Percentiles rank a stretch among this genome's conserved stretches.
Evolutionary conservation across 2,888 invertebrate species (phyloP).

Genomic region (Drosophila prolongata): DNA sequence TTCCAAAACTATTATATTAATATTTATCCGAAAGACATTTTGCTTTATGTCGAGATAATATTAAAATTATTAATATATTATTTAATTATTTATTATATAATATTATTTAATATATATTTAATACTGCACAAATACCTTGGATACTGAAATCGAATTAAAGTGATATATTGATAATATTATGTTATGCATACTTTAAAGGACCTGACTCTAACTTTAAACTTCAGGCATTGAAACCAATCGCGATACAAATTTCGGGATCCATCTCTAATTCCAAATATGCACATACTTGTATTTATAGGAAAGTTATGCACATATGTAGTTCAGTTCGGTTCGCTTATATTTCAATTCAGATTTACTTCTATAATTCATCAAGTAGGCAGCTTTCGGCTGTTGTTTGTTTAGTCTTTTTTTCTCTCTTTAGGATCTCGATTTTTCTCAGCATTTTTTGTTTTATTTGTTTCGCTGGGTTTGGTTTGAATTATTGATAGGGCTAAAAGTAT

Average conservation of each 20-base stretch:
- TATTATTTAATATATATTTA: no score
- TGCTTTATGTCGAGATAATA: no score
- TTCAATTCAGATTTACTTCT: slow-evolving; percentile 73
- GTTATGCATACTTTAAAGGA: no score
- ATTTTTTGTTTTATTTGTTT: slow-evolving; percentile 55
- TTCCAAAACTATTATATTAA: no score
- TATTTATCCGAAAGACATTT: no score
- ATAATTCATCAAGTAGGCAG: slow-evolving; percentile 72
- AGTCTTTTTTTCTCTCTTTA: slow-evolving; percentile 9
- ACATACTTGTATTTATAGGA: slow-evolving; percentile 14
- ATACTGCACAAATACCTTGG: no score
- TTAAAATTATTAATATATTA: no score
- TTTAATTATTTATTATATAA: no score
- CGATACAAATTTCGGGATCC: neutral
- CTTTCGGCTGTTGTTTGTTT: slow-evolving; percentile 17
- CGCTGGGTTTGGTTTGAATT: slow-evolving; percentile 63
- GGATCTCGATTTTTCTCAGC: slow-evolving; percentile 26
- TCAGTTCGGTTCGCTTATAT: slow-evolving; percentile 57
- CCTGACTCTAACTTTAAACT: no score
- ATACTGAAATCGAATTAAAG: no score
- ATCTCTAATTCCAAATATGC: slow-evolving; percentile 29
- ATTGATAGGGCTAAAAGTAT: slow-evolving; percentile 64
- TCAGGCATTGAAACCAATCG: no score
- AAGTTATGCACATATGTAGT: slow-evolving; percentile 18
- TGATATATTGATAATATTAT: no score